These are phyloP conservation scores for Cassiopea andromeda DNA, from an alignment of 30 jellyfish, hydroid and myxozoan genomes.

Conservation along the genomic window DNA sequence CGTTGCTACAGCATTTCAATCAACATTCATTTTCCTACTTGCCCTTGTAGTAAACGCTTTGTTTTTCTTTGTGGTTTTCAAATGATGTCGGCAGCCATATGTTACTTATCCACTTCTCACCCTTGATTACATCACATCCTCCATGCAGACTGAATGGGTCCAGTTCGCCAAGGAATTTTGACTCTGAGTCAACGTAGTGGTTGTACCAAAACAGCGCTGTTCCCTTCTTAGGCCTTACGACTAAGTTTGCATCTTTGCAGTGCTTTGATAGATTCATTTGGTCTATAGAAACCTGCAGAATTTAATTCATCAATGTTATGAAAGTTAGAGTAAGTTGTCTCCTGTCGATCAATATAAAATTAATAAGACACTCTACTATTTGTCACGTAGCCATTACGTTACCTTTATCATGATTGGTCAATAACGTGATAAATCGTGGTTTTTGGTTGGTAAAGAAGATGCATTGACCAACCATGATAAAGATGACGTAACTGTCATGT, in stretches of 20 bases:
- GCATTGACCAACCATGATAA: too few relatives aligned
- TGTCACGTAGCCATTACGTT: too few relatives aligned
- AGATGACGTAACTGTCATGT: too few relatives aligned
- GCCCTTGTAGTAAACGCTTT: conserved; percentile 39
- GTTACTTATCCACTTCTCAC: conserved; percentile 97
- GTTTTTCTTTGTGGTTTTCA: conserved; percentile 32
- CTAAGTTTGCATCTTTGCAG: conserved; percentile 86
- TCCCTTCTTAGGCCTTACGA: conserved; percentile 84
- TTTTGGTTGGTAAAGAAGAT: too few relatives aligned
- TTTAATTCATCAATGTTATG: background rate
- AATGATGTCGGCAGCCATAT: conserved; percentile 96
- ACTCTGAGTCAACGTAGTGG: conserved; percentile 77
- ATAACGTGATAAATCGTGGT: too few relatives aligned
- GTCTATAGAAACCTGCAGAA: background rate
- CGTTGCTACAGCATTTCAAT: background rate
- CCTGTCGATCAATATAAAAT: too few relatives aligned
- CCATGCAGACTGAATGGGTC: conserved; percentile 93
- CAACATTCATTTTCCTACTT: background rate
- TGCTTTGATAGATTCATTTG: conserved; percentile 35
- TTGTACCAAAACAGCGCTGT: conserved; percentile 93
- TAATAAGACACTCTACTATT: too few relatives aligned
- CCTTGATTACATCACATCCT: conserved; percentile 97
- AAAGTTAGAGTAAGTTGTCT: too few relatives aligned
- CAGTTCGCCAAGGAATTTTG: conserved; percentile 86
- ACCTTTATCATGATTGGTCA: too few relatives aligned